Evolutionary conservation across 2,113 vertebrate species (phyloP), one percentile per base, ranked within the genome.

Genomic region (Silurus meridionalis): DNA sequence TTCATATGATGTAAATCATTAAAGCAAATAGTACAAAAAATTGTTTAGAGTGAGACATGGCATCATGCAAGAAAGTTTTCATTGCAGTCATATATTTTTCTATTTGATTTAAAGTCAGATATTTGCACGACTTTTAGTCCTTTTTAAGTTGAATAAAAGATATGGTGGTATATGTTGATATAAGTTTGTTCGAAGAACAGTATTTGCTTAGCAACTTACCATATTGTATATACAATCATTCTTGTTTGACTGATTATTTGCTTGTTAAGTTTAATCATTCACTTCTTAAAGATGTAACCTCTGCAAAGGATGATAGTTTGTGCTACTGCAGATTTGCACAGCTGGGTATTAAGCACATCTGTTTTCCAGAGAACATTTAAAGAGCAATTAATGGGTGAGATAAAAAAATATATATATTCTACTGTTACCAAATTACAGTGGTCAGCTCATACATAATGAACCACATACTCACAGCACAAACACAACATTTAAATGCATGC

Each of bases 171-270:
- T 55, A 78, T 83, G 61, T 48, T 78, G 57, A n/a, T 80, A 80
- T 81, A 55, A 80, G 37, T 79, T 72, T 88, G 84, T 87, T 88
- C 57, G 50, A 83, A 74, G 85, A 83, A n/a, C n/a, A 86, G 46
- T 80, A 55, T 87, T 85, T 67, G 48, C 67, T 87, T 58, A 83
- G 82, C 83, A 86, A 83, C 81, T 80, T 86, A 83, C 57, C 25
- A 75, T 87, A 85, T 88, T 37, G 25, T 37, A 28, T 58, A 87
- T 83, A 85, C 67, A 89, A 83, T 72, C 53, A 60, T 25, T 71
- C 80, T 53, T 85, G 72, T 79, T 87, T 86, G 66, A 80, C 83
- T 64, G 37, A 71, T 74, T 67, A 69, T 74, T 64, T 82, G 52
- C n/a, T 75, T 37, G n/a, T 53, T 23, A 50, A 77, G 57, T 81